Base-by-base conservation (phyloP, 2,797 vertebrate genomes). In the Poecilia picta region DNA sequence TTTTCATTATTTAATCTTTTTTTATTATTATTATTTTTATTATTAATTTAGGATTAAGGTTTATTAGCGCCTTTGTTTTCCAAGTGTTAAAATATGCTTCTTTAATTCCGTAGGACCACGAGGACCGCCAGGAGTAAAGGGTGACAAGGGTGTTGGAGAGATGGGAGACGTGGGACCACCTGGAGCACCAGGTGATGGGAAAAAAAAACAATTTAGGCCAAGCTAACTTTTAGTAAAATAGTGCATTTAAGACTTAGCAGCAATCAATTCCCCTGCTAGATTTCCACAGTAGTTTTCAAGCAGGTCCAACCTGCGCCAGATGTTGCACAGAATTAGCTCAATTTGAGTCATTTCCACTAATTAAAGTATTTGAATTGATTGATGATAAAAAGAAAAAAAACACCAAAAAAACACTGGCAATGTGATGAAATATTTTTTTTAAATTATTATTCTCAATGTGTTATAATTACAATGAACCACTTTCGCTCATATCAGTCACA, bases 111-210 rank as follows among this genome's bases (percentile, higher is more conserved):
- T 89, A 99, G 98, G 98, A 76, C 92, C 95, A 31, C 96, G 95
- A 0, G 98, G 98, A 0, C 90, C 94, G 75, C 88, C 95, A 39
- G 98, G 98, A 83, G 96, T 97, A 81, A 99, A 97, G 66, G 98
- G 98, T 72, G 97, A 97, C 81, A 97, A 95, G 73, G 98, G 98
- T 0, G 36, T 97, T 39, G 98, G 98, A 73, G 84, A 97, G 49
- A 96, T 97, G 95, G 98, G 98, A 90, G 98, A 99, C 84, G 88
- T 86, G 1, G 98, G 98, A 78, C 96, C 97, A 16, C 98, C 97
- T 0, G 98, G 98, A 31, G 93, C 96, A 81, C 97, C 97, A 95
- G 98, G 98, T 99, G 94, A 93, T 72, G 33, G 33, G 3, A 33
- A 33, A 33, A 33, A 33, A 33, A 33, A 33, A 33, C 33, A 33